Evolutionary conservation across 2,797 vertebrate species (phyloP), one percentile per base, ranked within the genome.

Genomic region (Myiotriccus ornatus): DNA sequence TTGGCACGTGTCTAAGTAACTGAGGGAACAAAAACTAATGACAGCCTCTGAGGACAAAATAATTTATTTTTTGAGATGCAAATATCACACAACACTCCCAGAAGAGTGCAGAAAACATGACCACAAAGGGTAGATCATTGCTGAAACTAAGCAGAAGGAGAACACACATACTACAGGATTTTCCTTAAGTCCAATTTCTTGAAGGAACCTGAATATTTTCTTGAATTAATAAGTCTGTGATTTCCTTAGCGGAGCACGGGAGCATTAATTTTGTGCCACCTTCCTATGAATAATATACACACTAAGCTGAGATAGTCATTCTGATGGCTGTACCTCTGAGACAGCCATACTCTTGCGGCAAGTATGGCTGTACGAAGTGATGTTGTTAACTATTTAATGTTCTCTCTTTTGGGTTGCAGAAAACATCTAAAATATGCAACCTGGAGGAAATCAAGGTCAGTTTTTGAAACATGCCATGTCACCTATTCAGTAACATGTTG

Each of bases 391-490:
- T 73, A 37, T 87, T 87, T 63, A 12, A 76, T 37, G 12, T 78
- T 95, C 59, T 85, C 59, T 90, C 17, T 43, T 95, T 89, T 83
- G 55, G 41, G 15, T 90, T 94, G 77, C 90, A 93, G 34, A 55
- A 91, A 64, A 53, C 43, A 88, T 49, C 82, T 69, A 43, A 89
- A 92, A 43, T 9, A 30, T 37, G 53, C 63, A 74, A 53, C 30
- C 15, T 63, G 50, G 59, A 92, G 59, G 59, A 87, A 62, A 87
- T 49, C 22, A 83, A 75, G 75, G 74, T 75, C 89, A 89, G 81
- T 84, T 89, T 82, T 41, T 70, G 25, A 87, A 92, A 82, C 1
- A 12, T 14, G 17, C 22, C 24, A 14, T 27, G 60, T 25, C 28
- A 81, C 11, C 52, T 90, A 12, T 41, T 55, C 63, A 69, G 20